Evolutionary conservation across 2,113 vertebrate species (phyloP).

Genomic region (Oceanodroma tethys): DNA sequence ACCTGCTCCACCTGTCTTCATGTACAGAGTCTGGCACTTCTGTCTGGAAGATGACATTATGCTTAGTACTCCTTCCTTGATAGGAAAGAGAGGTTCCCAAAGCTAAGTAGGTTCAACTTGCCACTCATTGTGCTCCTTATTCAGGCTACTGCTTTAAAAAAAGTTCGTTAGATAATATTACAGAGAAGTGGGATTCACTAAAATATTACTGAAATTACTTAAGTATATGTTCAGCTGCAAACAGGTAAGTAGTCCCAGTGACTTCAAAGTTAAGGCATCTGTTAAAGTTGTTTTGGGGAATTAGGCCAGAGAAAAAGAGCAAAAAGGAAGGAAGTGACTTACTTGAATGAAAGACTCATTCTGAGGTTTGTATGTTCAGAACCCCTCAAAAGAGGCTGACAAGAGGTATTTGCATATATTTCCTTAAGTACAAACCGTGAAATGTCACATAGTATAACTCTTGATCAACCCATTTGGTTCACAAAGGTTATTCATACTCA

Average conservation of each 20-base stretch:
- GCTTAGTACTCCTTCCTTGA: neutral
- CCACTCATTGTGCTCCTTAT: neutral
- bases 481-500: neutral
- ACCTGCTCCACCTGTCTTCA: neutral
- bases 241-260: neutral
- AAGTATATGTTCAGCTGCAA: neutral
- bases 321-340: constrained; percentile 14
- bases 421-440: neutral
- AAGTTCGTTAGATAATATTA: neutral
- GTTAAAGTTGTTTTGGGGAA: neutral
- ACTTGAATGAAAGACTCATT: neutral
- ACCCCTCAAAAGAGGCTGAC: neutral
- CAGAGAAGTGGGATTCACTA: neutral
- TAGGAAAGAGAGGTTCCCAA: neutral
- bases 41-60: neutral
- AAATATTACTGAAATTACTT: neutral
- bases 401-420: constrained; percentile 29
- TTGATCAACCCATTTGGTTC: neutral
- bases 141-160: neutral
- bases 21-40: neutral
- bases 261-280: neutral
- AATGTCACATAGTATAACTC: neutral
- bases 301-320: neutral
- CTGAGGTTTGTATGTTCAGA: neutral
- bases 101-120: neutral